Percentiles rank a stretch among this genome's conserved stretches.
phyloP scores from a whole-genome alignment of 1,140 invertebrate genomes.

The Drosophila suzukii region DNA sequence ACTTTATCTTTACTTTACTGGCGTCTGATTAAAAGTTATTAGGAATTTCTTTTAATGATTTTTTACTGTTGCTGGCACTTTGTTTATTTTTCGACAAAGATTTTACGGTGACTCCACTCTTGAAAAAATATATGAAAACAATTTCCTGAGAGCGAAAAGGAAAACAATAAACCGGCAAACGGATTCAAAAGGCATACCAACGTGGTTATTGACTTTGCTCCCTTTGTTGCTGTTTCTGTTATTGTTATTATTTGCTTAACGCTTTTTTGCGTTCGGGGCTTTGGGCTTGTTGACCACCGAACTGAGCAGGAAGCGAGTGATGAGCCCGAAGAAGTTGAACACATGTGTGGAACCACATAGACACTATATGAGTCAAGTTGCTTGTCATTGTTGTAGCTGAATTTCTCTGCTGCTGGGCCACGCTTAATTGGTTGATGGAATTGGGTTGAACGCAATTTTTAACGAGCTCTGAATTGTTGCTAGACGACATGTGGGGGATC shows the following conservation, averaged over 20 bases:
- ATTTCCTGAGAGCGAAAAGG: constrained; percentile 47
- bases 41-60: constrained; percentile 15
- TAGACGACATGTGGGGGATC: not conserved
- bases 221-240: constrained; percentile 22
- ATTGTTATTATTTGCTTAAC: constrained; percentile 51
- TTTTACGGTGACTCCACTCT: constrained; percentile 20
- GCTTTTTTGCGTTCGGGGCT: constrained; percentile 47
- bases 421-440: constrained; percentile 71
- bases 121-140: constrained; percentile 65
- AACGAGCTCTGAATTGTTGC: constrained; percentile 58
- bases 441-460: constrained; percentile 69
- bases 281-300: constrained; percentile 42
- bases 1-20: not conserved
- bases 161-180: constrained; percentile 49
- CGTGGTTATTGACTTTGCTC: constrained; percentile 77
- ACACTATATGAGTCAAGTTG: constrained; percentile 68
- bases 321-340: constrained; percentile 27
- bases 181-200: constrained; percentile 71
- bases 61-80: constrained; percentile 54
- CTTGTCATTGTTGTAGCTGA: constrained; percentile 20
- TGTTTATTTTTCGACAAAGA: constrained; percentile 39
- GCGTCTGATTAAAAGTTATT: not conserved
- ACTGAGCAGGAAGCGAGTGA: constrained; percentile 31
- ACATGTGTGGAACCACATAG: constrained; percentile 9
- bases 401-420: constrained; percentile 40